Evolutionary conservation across 2,888 invertebrate species (phyloP).

Genomic region (Agrochola lota): DNA sequence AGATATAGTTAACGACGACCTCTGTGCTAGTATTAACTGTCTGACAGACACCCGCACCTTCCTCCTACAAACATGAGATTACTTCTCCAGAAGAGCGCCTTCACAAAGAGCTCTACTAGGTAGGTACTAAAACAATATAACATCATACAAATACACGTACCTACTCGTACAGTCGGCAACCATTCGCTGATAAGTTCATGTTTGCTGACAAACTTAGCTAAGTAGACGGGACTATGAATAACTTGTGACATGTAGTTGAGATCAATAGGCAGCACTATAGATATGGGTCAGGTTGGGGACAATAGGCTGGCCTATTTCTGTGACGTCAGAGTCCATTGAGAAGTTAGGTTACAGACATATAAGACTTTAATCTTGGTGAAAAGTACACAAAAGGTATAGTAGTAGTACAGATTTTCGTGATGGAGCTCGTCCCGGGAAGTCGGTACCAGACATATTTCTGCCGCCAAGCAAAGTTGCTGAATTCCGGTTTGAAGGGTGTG

Average conservation of each 20-base stretch:
- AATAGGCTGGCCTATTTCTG: conserved; percentile 22
- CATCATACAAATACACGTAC: background rate
- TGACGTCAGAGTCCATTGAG: background rate
- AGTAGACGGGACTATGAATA: conserved; percentile 33
- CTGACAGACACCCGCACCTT: too few relatives aligned
- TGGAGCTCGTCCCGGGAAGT: too few relatives aligned
- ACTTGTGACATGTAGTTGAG: conserved; percentile 22
- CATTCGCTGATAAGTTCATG: background rate
- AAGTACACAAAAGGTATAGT: background rate
- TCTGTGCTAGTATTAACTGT: too few relatives aligned
- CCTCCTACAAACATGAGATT: too few relatives aligned
- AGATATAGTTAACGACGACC: too few relatives aligned
- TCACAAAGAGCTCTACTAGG: background rate
- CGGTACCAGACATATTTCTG: background rate
- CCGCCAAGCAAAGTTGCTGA: background rate
- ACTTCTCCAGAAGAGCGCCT: too few relatives aligned
- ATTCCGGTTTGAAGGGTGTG: background rate
- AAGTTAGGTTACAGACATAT: too few relatives aligned
- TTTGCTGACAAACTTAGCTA: background rate
- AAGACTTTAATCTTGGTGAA: too few relatives aligned
- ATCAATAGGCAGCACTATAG: conserved; percentile 38
- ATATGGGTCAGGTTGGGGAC: conserved; percentile 20
- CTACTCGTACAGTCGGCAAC: background rate
- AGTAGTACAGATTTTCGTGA: too few relatives aligned
- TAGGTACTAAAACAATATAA: background rate